phyloP scores from a whole-genome alignment of 2,113 vertebrate genomes.

The Bagarius yarrelli region DNA sequence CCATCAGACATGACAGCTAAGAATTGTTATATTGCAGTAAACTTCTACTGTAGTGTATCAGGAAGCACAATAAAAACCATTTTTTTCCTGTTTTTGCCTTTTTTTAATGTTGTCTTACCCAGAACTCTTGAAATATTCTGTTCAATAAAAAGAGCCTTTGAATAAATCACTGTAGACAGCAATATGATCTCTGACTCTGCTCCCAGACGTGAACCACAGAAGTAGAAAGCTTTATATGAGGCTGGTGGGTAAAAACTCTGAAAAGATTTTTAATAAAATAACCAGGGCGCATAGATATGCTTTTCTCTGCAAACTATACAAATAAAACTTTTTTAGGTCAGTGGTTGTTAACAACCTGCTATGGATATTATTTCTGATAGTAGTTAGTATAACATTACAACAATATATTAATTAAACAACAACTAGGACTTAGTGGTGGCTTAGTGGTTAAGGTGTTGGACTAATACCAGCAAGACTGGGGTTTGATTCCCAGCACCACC shows the following conservation, averaged over 20 bases:
- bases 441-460: no score
- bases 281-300: not conserved
- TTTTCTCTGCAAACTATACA: not conserved
- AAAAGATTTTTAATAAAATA: not conserved
- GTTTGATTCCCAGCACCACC: no score
- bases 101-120: not conserved
- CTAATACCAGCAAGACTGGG: no score
- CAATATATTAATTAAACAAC: no score
- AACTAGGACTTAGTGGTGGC: no score
- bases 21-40: not conserved
- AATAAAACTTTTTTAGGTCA: not conserved
- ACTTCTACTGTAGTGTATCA: not conserved
- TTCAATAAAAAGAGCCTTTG: conserved; percentile 16
- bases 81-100: not conserved
- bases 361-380: not conserved
- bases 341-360: not conserved
- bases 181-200: not conserved
- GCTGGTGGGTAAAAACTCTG: not conserved
- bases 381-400: no score
- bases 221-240: not conserved
- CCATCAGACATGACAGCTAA: not conserved
- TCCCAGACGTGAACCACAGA: not conserved
- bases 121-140: not conserved
- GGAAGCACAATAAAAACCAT: not conserved
- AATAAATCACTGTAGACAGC: conserved; percentile 16